A percentile compares a stretch with the other conserved stretches of the same genome.
Conservation (phyloP, 2,113 vertebrate genomes). For the Taurulus bubalis region DNA sequence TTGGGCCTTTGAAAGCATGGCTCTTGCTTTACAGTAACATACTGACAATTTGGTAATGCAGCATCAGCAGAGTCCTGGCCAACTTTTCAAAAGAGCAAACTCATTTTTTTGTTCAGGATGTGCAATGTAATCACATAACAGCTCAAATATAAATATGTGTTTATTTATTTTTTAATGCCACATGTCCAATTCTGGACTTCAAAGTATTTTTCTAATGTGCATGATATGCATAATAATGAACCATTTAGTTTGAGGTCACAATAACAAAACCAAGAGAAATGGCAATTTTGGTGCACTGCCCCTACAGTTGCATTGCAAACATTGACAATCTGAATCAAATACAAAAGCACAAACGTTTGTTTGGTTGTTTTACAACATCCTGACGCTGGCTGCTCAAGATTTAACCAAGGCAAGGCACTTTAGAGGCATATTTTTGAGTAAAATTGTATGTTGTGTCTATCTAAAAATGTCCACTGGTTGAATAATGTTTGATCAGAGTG, state of each 20-base stretch:
- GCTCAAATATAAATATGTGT: not conserved
- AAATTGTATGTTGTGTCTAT: not conserved
- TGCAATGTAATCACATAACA: not conserved
- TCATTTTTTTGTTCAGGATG: not conserved
- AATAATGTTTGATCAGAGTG: not conserved
- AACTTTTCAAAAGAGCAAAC: slow-evolving; percentile 9
- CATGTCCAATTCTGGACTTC: not conserved
- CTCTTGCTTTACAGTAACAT: not conserved
- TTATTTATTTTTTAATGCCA: too few species aligned
- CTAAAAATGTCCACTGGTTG: not conserved
- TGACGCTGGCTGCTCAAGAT: not conserved
- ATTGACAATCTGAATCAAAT: not conserved
- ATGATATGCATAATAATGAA: not conserved
- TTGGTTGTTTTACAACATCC: slow-evolving; percentile 8
- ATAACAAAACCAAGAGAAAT: not conserved
- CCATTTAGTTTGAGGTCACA: not conserved
- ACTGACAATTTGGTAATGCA: slow-evolving; percentile 10
- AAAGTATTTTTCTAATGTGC: not conserved
- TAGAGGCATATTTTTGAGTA: not conserved
- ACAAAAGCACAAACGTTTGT: not conserved
- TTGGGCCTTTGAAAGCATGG: slow-evolving; percentile 5
- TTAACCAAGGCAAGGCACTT: slow-evolving; percentile 3
- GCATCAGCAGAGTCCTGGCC: slow-evolving; percentile 1
- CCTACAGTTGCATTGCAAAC: not conserved
- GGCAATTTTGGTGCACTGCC: not conserved